Evolutionary conservation across 2,113 vertebrate genomes (phyloP), one percentile per base, ranked within the genome.

Genomic region (Riparia riparia): DNA sequence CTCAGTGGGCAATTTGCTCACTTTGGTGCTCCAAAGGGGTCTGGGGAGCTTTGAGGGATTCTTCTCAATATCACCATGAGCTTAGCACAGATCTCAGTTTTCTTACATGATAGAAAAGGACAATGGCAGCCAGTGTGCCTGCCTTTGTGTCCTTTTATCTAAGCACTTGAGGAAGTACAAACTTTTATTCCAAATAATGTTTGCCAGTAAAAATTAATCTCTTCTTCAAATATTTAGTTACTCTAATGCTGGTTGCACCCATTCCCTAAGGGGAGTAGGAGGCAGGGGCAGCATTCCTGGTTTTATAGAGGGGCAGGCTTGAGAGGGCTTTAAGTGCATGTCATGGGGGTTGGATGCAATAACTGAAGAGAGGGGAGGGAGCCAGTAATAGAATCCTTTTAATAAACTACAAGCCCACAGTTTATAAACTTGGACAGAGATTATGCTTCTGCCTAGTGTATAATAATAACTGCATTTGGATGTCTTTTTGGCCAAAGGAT

Each of bases 381-480:
- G 83, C 53, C 31, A 53, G 93, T 90, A 96, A 97, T 57, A 89
- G 90, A 97, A 96, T 95, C 92, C 82, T 78, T 96, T 95, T 96
- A 92, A 96, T 92, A 91, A 96, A 93, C 92, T 93, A 72, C 88
- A 93, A 96, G 45, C 65, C 72, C 70, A 12, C 80, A 95, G 90
- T 96, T 96, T 95, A 96, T 96, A 94, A 95, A 96, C 90, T 93
- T 94, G 95, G 86, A 92, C 50, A 4, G 56, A 95, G 85, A 93
- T 96, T 96, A 89, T 0, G 4, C 69, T 89, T 22, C 94, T 93
- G 89, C 77, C 89, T 89, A 28, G 51, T 32, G 76, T 83, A 84
- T 92, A 92, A 93, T 91, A 94, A 93, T 86, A 95, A 86, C 86
- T 2, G 0, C 51, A 37, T 95, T 93, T 79, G 63, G 66, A 73